phyloP scores from a whole-genome alignment of 2,797 vertebrate species.

The Xenopus petersii region DNA sequence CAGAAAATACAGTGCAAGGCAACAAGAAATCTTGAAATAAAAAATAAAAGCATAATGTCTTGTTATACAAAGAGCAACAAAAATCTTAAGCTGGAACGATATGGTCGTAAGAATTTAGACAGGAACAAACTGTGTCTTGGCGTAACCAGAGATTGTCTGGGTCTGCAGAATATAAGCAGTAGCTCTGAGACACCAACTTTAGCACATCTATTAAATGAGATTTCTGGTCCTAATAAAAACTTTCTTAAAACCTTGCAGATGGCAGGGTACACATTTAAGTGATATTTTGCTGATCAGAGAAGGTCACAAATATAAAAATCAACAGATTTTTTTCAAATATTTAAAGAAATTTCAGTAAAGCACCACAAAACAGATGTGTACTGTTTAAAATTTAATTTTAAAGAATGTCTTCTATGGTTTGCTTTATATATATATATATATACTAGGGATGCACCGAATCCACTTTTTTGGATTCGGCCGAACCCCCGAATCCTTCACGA shows the following conservation, averaged over 20 bases:
- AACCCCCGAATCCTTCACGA: too few species aligned
- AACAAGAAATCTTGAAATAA: constrained; percentile 16
- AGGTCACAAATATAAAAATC: constrained; percentile 35
- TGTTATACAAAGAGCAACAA: constrained; percentile 23
- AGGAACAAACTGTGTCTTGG: constrained; percentile 45
- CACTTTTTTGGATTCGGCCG: too few species aligned
- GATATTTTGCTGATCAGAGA: constrained; percentile 42
- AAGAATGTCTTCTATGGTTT: too few species aligned
- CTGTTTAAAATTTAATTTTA: too few species aligned
- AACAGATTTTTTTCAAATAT: neutral
- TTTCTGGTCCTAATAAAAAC: constrained; percentile 43
- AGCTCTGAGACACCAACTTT: constrained; percentile 37
- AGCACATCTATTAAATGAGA: constrained; percentile 47
- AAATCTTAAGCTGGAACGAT: constrained; percentile 19
- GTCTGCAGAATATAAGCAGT: constrained; percentile 43
- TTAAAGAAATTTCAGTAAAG: neutral
- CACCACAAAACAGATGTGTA: too few species aligned
- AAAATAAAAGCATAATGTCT: constrained; percentile 40
- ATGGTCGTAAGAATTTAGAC: constrained; percentile 45
- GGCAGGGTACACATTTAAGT: constrained; percentile 34
- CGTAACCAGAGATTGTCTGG: constrained; percentile 44
- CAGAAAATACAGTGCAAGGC: constrained; percentile 15
- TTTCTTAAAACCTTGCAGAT: constrained; percentile 37
- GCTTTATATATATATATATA: too few species aligned
- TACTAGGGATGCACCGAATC: too few species aligned